Evolutionary conservation across 2,113 vertebrate species (phyloP).

Genomic region (Donacobius atricapilla): DNA sequence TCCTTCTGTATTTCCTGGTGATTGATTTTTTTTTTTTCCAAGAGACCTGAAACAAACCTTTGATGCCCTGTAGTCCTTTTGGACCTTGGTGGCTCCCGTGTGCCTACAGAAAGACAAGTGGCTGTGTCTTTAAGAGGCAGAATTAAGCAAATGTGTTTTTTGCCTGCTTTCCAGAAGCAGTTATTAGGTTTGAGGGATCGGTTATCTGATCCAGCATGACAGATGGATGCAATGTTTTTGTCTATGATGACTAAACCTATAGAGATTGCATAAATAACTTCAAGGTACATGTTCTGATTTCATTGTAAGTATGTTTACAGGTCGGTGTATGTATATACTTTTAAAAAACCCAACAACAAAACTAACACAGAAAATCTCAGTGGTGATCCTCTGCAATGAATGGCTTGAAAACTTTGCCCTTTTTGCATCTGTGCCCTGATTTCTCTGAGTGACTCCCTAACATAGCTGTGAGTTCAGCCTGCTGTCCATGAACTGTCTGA

Average conservation of each 20-base stretch:
- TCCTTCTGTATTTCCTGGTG: neutral
- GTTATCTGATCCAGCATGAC: constrained; percentile 1
- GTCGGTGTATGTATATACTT: neutral
- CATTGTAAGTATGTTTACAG: neutral
- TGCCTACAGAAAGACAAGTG: neutral
- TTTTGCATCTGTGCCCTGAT: neutral
- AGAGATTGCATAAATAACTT: neutral
- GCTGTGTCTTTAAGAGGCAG: neutral
- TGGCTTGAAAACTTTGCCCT: neutral
- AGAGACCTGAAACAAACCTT: neutral
- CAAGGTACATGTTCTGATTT: neutral
- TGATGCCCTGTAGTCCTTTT: neutral
- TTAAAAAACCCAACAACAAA: neutral
- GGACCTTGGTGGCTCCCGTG: neutral
- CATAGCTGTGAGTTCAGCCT: neutral
- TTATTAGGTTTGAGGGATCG: neutral
- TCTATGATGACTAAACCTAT: constrained; percentile 34
- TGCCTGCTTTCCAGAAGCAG: neutral
- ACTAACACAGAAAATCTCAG: neutral
- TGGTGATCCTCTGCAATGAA: neutral
- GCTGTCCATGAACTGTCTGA: neutral
- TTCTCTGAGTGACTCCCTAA: neutral
- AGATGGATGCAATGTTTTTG: constrained; percentile 34
- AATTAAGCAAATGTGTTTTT: neutral
- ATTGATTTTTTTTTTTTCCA: neutral